Evolutionary conservation across 53 echinoderm and acorn worm species (phyloP).

Genomic region (Echinometra lucunter): DNA sequence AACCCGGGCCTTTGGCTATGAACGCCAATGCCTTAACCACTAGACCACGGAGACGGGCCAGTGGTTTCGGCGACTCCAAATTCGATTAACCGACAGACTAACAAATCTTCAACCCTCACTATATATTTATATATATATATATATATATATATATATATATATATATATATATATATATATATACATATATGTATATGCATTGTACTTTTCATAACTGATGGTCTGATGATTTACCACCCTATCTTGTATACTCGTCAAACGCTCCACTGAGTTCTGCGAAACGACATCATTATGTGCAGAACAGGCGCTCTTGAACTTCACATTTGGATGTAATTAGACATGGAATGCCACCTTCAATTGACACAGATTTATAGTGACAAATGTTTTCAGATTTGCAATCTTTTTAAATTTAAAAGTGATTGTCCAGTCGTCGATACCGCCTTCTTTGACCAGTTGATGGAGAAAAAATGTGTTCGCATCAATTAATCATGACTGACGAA

Average conservation of each 20-base stretch:
- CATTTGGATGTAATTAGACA: neutral
- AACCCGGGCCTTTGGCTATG: no score
- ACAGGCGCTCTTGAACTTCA: conserved; percentile 26
- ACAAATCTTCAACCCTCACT: no score
- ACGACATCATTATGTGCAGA: neutral
- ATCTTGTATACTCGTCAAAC: neutral
- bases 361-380: conserved; percentile 17
- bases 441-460: neutral
- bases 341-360: neutral
- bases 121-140: no score
- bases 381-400: neutral
- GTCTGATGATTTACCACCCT: neutral
- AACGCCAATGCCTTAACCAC: no score
- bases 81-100: no score
- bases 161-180: no score
- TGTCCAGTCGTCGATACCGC: neutral
- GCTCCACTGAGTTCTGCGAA: neutral
- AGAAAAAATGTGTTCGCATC: neutral
- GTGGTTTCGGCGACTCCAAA: no score
- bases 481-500: no score
- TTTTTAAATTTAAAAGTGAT: neutral
- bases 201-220: neutral
- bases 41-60: no score
- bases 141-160: no score
- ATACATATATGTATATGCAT: neutral